Base-by-base conservation (phyloP, 2,888 invertebrate species). In the Pherbina coryleti region DNA sequence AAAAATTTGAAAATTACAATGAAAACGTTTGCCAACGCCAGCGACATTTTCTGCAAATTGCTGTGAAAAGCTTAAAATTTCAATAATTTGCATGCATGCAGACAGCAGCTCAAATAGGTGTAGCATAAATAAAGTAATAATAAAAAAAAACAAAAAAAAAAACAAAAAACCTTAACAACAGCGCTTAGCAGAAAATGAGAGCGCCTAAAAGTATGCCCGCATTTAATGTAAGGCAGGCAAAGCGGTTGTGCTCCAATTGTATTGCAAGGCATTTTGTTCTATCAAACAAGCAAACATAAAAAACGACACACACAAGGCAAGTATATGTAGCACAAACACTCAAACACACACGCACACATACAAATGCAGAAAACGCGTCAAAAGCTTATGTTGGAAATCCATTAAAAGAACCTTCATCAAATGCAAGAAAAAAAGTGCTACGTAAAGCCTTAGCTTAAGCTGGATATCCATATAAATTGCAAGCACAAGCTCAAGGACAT, bases 391-490 rank as follows among this genome's bases (percentile, higher is more conserved):
- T 64, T 34, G 64, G 34, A 64, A 64, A 64, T 64, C 64, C 64
- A 64, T 64, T 64, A 64, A 64, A 64, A 64, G 64, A 64, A 64
- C 64, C 64, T 64, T 64, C 25, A 64, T 64, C 64, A 64, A 64
- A 64, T 64, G 31, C 64, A 64, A 17, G 31, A 64, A 64, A 57
- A 60, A 60, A 60, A 60, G 17, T 22, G 28, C 28, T n/a, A 25
- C 57, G 57, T 25, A 60, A 60, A 60, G 57, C 57, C 57, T 22
- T 11, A 28, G 57, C 57, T 60, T 60, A 60, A 28, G 57, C 57
- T 28, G 57, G 57, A 60, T 60, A 60, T 60, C 57, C 57, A 25
- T 60, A 60, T 60, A 60, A 28, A 60, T 60, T 60, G 57, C 57
- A 60, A 60, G 25, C 57, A 60, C 57, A 60, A 22, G 57, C 57